These are phyloP conservation scores for Agriopis marginaria DNA, from an alignment of 2,888 invertebrate species.

Conservation along the genomic window DNA sequence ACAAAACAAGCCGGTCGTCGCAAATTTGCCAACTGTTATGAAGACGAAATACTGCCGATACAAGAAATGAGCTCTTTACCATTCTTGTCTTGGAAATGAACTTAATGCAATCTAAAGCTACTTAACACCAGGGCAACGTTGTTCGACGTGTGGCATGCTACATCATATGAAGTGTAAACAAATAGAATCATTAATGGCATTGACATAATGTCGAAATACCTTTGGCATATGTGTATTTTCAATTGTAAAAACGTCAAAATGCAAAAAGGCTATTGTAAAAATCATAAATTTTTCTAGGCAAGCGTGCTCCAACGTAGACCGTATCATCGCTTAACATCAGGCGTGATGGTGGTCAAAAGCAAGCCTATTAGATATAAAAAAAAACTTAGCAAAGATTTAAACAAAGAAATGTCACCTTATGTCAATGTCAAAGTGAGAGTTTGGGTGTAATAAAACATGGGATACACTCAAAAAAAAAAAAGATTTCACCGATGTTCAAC, in stretches of 20 bases:
- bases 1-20: constrained; percentile 88
- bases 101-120: not conserved
- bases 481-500: too few relatives aligned
- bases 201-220: too few relatives aligned
- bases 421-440: too few relatives aligned
- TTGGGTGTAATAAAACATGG: too few relatives aligned
- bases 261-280: not conserved
- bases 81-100: not conserved
- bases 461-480: too few relatives aligned
- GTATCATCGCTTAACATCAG: too few relatives aligned
- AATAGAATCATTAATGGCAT: not conserved
- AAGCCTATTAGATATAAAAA: too few relatives aligned
- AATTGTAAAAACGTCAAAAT: not conserved
- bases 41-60: constrained; percentile 78
- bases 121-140: not conserved
- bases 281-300: too few relatives aligned
- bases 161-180: not conserved
- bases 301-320: too few relatives aligned
- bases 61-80: constrained; percentile 47
- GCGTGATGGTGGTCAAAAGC: too few relatives aligned
- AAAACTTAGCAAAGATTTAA: too few relatives aligned
- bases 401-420: too few relatives aligned
- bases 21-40: constrained; percentile 86
- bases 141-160: not conserved
- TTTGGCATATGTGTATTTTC: not conserved